Conservation (phyloP, 2,797 vertebrate species). For the Leuciscus waleckii region DNA sequence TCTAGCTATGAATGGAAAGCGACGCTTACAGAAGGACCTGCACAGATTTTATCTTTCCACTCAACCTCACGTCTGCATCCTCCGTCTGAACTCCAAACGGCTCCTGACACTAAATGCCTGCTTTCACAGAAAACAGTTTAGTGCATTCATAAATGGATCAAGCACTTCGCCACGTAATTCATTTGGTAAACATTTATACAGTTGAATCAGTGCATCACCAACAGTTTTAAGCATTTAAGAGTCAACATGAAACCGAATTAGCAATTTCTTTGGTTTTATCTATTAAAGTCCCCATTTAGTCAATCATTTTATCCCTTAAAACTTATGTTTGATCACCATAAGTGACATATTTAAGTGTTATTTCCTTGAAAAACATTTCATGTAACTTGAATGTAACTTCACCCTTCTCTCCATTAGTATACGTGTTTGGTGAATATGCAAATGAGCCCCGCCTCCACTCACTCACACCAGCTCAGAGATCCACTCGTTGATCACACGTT, state of each 20-base stretch:
- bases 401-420: too few species aligned
- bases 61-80: neutral
- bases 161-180: neutral
- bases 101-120: neutral
- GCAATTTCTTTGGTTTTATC: neutral
- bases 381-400: too few species aligned
- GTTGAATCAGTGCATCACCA: neutral
- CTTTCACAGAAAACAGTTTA: constrained; percentile 15
- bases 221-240: neutral
- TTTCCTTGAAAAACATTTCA: too few species aligned
- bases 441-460: too few species aligned
- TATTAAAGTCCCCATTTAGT: neutral
- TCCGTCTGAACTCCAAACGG: neutral
- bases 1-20: constrained; percentile 16
- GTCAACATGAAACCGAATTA: neutral
- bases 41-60: constrained; percentile 23
- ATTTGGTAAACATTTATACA: neutral
- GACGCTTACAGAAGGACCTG: constrained; percentile 19
- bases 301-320: too few species aligned
- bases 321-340: too few species aligned
- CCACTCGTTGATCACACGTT: too few species aligned
- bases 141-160: constrained; percentile 15
- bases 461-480: too few species aligned
- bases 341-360: too few species aligned
- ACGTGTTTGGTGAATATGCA: too few species aligned